phyloP scores from a whole-genome alignment of 1,140 invertebrate species.

The Drosophila tropicalis region DNA sequence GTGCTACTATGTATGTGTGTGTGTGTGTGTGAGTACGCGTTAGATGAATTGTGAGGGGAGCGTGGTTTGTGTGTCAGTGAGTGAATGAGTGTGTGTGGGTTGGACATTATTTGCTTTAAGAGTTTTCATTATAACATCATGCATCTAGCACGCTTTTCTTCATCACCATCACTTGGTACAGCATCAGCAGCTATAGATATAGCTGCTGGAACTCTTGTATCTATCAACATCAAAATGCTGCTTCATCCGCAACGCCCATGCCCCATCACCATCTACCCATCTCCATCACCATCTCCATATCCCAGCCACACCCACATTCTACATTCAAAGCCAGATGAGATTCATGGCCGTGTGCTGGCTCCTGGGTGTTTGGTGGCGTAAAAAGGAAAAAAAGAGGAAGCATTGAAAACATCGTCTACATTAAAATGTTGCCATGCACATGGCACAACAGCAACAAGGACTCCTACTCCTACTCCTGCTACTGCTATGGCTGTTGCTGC shows the following conservation, averaged over 20 bases:
- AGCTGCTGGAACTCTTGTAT: conserved; percentile 34
- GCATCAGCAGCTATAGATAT: neutral
- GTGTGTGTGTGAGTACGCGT: neutral
- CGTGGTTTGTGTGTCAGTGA: conserved; percentile 5
- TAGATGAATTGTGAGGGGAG: conserved; percentile 3
- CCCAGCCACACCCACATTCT: conserved; percentile 46
- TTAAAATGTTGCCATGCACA: conserved; percentile 72
- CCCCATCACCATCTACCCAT: neutral
- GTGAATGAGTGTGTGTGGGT: conserved; percentile 2
- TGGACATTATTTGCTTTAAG: conserved; percentile 78
- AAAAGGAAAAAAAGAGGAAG: neutral
- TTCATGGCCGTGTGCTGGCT: conserved; percentile 27
- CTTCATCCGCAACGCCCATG: conserved; percentile 28
- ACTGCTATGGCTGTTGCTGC: conserved; percentile 6
- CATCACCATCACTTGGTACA: conserved; percentile 53
- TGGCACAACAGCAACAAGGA: conserved; percentile 16
- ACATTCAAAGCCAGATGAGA: conserved; percentile 52
- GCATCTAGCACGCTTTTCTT: conserved; percentile 71
- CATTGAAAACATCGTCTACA: conserved; percentile 61
- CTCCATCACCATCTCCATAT: conserved; percentile 13
- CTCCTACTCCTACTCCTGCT: neutral
- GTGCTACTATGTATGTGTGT: neutral
- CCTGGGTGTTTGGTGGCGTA: neutral
- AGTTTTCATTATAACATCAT: conserved; percentile 81
- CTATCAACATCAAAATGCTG: conserved; percentile 72